A percentile compares a stretch with the other conserved stretches of the same genome.
These are phyloP conservation scores for Enteromius mattozi DNA, from an alignment of 2,797 vertebrate species.

Conservation along the genomic window DNA sequence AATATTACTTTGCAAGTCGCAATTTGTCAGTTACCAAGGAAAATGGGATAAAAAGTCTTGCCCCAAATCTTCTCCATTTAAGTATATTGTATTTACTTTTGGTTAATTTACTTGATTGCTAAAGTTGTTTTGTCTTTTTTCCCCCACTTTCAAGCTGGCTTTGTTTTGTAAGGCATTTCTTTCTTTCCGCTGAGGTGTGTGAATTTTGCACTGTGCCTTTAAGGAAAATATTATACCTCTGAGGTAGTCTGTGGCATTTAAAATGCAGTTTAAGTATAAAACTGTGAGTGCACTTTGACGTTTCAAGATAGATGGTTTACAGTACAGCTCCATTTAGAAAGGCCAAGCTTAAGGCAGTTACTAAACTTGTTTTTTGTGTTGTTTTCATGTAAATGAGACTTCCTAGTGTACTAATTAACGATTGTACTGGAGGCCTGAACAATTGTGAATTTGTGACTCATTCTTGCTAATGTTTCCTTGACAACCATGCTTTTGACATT, in stretches of 20 bases:
- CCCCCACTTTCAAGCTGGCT: background rate
- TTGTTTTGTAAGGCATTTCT: background rate
- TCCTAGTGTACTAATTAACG: constrained; percentile 47
- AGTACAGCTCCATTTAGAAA: constrained; percentile 18
- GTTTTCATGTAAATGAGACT: constrained; percentile 36
- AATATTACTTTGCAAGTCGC: background rate
- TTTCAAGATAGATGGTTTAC: constrained; percentile 36
- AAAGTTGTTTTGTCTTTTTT: background rate
- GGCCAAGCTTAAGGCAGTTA: constrained; percentile 13
- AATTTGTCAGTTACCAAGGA: background rate
- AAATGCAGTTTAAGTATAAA: constrained; percentile 25
- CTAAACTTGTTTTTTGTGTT: constrained; percentile 7
- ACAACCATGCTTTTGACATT: constrained; percentile 49
- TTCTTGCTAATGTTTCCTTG: constrained; percentile 52
- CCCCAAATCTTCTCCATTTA: background rate
- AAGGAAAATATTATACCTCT: constrained; percentile 15
- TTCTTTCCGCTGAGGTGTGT: background rate
- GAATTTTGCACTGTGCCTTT: constrained; percentile 21
- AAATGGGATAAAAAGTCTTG: background rate
- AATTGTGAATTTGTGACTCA: constrained; percentile 53
- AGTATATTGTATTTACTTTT: background rate
- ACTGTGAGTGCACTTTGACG: background rate
- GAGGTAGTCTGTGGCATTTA: constrained; percentile 1
- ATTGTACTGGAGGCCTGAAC: constrained; percentile 35
- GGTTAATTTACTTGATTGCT: background rate